Evolutionary conservation across 2,113 vertebrate genomes (phyloP).

Genomic region (Tupaia tana): DNA sequence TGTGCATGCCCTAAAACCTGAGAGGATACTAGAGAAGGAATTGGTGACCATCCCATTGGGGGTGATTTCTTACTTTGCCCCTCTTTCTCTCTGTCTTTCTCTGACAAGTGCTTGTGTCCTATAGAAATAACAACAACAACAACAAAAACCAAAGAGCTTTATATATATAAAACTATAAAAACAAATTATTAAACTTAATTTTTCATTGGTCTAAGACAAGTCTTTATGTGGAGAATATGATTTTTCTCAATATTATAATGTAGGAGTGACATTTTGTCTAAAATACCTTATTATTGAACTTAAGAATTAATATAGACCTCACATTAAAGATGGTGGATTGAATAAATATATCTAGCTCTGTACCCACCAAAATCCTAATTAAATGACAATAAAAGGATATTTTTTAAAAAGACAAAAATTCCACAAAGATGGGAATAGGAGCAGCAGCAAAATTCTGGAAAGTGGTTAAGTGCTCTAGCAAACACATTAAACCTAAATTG

Average conservation of each 20-base stretch:
- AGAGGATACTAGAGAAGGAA: no score
- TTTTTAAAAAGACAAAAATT: background rate
- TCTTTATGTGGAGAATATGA: background rate
- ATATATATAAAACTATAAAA: constrained; percentile 41
- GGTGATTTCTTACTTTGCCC: no score
- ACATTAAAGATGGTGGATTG: background rate
- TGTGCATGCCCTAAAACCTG: no score
- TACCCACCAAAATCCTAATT: background rate
- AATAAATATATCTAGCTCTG: background rate
- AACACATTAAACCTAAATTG: background rate
- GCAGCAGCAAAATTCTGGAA: constrained; percentile 30
- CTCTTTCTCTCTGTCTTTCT: no score
- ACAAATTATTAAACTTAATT: background rate
- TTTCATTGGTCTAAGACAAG: background rate
- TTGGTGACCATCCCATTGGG: no score
- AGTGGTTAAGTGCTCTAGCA: background rate
- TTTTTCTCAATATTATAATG: constrained; percentile 21
- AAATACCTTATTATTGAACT: constrained; percentile 41
- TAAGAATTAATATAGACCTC: background rate
- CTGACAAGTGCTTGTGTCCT: no score
- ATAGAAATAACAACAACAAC: no score
- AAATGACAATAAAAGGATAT: background rate
- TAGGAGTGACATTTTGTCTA: background rate
- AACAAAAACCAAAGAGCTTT: no score
- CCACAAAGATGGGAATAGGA: background rate